A percentile compares a stretch with the other conserved stretches of the same genome.
Conservation (phyloP, 2,113 vertebrate genomes). For the Maccullochella peelii region DNA sequence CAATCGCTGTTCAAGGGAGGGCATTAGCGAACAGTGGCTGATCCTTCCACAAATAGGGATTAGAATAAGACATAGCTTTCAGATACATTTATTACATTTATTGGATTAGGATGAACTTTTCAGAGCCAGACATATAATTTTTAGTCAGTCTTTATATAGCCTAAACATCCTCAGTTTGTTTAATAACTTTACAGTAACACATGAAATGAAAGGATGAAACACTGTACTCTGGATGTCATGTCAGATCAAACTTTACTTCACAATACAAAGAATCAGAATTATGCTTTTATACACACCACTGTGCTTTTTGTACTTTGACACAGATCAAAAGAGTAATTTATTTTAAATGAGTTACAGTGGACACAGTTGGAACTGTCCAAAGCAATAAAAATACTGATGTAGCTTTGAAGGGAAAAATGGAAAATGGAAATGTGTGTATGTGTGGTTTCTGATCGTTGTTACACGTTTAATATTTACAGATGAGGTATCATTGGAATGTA, state of each 20-base stretch:
- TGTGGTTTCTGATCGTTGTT: constrained; percentile 28
- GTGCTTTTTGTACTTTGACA: constrained; percentile 35
- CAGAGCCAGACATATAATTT: not conserved
- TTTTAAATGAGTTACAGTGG: constrained; percentile 13
- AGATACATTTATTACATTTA: not conserved
- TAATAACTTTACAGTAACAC: not conserved
- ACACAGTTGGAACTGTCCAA: constrained; percentile 17
- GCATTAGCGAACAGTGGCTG: not conserved
- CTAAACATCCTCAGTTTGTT: not conserved
- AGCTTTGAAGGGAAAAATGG: constrained; percentile 15
- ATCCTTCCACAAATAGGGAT: constrained; percentile 3
- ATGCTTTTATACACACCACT: constrained; percentile 23
- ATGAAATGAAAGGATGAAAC: not conserved
- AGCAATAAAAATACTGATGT: constrained; percentile 6
- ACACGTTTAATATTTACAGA: constrained; percentile 56
- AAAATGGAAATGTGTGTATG: constrained; percentile 44
- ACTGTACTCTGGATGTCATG: not conserved
- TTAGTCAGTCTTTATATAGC: not conserved
- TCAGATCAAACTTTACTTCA: constrained; percentile 58
- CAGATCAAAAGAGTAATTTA: constrained; percentile 41
- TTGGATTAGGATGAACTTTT: not conserved
- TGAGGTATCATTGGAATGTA: constrained; percentile 69
- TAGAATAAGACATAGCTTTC: constrained; percentile 1
- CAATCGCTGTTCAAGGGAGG: not conserved
- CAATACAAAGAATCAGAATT: constrained; percentile 26